These are phyloP conservation scores for Cepaea hortensis DNA, from an alignment of 2,888 invertebrate genomes.

Conservation along the genomic window DNA sequence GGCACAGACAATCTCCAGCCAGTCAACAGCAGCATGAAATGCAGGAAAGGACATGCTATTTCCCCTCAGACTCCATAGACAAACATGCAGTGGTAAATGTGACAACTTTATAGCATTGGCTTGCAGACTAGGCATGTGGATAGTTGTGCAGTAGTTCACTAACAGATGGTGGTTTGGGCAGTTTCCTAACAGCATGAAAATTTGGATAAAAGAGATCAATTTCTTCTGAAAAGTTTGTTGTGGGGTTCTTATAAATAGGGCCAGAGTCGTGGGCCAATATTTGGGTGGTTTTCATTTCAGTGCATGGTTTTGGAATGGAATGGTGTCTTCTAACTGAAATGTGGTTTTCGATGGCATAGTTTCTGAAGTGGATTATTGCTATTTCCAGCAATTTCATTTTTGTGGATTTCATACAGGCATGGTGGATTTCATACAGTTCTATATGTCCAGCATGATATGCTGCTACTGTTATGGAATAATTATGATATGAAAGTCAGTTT, in stretches of 20 bases:
- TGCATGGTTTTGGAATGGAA: not conserved
- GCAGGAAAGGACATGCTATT: conserved; percentile 32
- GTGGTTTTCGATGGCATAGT: not conserved
- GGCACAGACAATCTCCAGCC: conserved; percentile 11
- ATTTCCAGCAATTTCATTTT: no score
- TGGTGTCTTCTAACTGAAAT: not conserved
- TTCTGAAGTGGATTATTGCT: no score
- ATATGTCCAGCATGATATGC: no score
- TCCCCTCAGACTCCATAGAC: conserved; percentile 45
- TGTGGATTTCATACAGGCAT: no score
- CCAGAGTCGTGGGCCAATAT: not conserved
- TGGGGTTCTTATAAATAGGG: not conserved
- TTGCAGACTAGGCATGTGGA: conserved; percentile 44
- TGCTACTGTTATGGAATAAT: not conserved
- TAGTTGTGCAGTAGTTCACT: not conserved
- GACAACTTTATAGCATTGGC: conserved; percentile 69
- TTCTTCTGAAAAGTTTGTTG: not conserved
- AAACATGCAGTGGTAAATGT: conserved; percentile 70
- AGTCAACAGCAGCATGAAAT: conserved; percentile 35
- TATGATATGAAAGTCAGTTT: not conserved
- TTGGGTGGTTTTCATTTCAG: not conserved
- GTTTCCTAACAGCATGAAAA: not conserved
- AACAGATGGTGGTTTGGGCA: not conserved
- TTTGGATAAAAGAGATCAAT: not conserved
- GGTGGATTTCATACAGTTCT: no score